Base-by-base conservation (phyloP, 2,113 vertebrate genomes). In the Castor canadensis region DNA sequence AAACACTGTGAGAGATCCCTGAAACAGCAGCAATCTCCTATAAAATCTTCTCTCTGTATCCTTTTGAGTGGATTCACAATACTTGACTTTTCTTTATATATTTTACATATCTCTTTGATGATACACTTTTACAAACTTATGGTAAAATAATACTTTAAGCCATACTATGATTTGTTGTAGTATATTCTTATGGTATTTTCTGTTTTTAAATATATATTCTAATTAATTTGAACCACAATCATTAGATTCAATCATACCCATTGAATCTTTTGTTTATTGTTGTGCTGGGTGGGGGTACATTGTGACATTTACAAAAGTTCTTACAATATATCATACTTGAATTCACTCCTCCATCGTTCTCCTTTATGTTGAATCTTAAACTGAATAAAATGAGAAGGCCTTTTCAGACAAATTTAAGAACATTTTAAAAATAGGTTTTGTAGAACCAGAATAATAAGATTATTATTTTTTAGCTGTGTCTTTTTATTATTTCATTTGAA, bases 1-100 rank as follows among this genome's bases (percentile, higher is more conserved):
- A 98, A 98, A 94, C 99, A 99, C 73, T 98, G 98, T 93, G 98
- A 99, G 92, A 97, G 96, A 84, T 99, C 99, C 95, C 97, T 99
- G 93, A 99, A 99, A 87, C 98, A 98, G 6, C 99, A 99, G 93
- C 98, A 98, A 95, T 91, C 96, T 32, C 60, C 95, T 24, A 47
- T 98, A 16, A 97, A 96, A 7, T 98, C 99, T 92, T 95, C 98
- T 28, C 99, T 99, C 96, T 35, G 98, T 99, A 99, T 99, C 99
- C 99, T 99, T 99, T 69, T 45, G 12, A 77, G 28, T 26, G 69
- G 40, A 94, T 15, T 96, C 28, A 12, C 47, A 72, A 32, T 93
- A 81, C 64, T 67, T 93, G 19, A 93, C 88, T 19, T 94, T 40
- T 69, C 38, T 84, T 86, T 58, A 56, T 35, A 6, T 72, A 26